phyloP scores from a whole-genome alignment of 92 coral and sea anemone species.

The Bergia puertoricense region DNA sequence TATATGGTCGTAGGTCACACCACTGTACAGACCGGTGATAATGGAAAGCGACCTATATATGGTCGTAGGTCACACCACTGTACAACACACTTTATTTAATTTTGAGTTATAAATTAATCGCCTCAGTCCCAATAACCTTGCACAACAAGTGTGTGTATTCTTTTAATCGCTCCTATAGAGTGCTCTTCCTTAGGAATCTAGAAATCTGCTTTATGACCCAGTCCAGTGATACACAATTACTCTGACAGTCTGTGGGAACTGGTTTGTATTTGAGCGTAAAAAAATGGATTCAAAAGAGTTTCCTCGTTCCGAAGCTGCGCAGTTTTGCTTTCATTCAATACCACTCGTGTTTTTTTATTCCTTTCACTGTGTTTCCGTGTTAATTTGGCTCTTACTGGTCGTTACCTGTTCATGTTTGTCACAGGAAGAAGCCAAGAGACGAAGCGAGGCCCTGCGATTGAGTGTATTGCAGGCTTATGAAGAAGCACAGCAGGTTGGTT shows the following conservation, averaged over 20 bases:
- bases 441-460: slow-evolving; percentile 65
- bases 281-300: no score
- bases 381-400: not conserved
- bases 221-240: not conserved
- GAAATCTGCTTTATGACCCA: not conserved
- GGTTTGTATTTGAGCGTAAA: not conserved
- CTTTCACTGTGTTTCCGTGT: not conserved
- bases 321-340: not conserved
- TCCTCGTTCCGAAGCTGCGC: not conserved
- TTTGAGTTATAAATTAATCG: no score
- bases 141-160: no score
- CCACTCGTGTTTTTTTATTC: not conserved
- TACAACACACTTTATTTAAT: no score
- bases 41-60: no score
- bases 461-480: slow-evolving; percentile 76
- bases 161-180: no score
- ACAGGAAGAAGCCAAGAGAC: slow-evolving; percentile 81
- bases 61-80: no score
- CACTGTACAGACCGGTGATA: no score
- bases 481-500: slow-evolving; percentile 76
- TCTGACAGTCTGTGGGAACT: not conserved
- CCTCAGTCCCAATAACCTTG: no score
- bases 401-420: not conserved
- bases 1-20: no score
- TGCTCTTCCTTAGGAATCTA: not conserved